phyloP scores from a whole-genome alignment of 2,888 invertebrate genomes.

The Athrips mouffetella region DNA sequence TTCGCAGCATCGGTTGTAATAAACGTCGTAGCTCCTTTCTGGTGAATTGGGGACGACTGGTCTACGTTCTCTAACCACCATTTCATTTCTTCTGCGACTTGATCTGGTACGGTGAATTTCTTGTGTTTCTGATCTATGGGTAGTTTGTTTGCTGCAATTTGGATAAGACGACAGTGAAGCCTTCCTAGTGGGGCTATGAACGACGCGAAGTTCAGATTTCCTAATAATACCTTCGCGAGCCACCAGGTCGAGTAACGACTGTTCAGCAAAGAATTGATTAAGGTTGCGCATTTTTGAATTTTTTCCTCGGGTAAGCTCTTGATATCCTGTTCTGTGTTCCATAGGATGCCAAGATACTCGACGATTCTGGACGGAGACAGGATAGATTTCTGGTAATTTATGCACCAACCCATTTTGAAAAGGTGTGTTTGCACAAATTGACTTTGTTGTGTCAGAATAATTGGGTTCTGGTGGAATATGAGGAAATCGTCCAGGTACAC shows the following conservation, averaged over 20 bases:
- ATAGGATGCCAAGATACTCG: slow-evolving; percentile 14
- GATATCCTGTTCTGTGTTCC: slow-evolving; percentile 16
- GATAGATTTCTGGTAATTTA: slow-evolving; percentile 3
- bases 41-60: neutral
- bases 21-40: neutral
- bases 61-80: slow-evolving; percentile 19
- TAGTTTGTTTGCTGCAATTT: slow-evolving; percentile 8
- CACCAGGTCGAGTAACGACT: slow-evolving; percentile 12
- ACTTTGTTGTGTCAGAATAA: neutral
- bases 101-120: neutral
- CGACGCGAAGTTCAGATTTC: slow-evolving; percentile 18
- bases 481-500: slow-evolving; percentile 32
- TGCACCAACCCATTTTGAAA: slow-evolving; percentile 1
- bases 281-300: slow-evolving; percentile 3
- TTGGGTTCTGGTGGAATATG: slow-evolving; percentile 16
- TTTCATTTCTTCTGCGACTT: neutral
- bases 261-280: neutral
- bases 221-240: slow-evolving; percentile 12
- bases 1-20: slow-evolving; percentile 22
- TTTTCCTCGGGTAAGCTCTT: slow-evolving; percentile 10
- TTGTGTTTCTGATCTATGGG: neutral
- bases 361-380: neutral
- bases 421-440: neutral
- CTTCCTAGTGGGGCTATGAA: slow-evolving; percentile 14
- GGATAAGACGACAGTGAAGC: slow-evolving; percentile 7